Evolutionary conservation across 2,888 invertebrate species (phyloP).

Genomic region (Congeria kusceri): DNA sequence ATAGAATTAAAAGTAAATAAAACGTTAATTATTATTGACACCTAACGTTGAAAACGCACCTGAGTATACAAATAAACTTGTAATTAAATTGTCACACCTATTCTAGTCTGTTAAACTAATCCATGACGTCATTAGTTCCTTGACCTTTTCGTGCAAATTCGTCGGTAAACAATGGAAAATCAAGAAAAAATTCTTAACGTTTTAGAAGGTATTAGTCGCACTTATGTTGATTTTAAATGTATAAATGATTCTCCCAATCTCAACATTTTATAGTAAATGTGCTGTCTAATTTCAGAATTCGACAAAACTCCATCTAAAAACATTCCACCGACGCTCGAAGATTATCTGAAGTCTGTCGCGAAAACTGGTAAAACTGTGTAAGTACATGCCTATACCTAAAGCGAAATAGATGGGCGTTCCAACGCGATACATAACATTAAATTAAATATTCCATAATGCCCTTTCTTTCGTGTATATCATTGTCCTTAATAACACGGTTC

Average conservation of each 20-base stretch:
- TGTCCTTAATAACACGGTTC: no score
- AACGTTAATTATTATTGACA: no score
- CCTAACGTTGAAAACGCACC: no score
- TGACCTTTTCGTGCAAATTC: constrained; percentile 4
- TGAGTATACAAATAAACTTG: no score
- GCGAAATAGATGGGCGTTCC: no score
- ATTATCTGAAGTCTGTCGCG: constrained; percentile 95
- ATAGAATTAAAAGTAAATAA: no score
- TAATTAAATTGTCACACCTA: no score
- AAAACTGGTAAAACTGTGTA: constrained; percentile 95
- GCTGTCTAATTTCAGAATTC: constrained; percentile 77
- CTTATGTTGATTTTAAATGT: not conserved
- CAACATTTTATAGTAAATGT: constrained; percentile 5
- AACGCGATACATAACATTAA: no score
- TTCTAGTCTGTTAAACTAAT: not conserved
- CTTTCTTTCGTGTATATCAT: no score
- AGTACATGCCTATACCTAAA: no score
- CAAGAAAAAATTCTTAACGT: constrained; percentile 81
- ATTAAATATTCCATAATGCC: no score
- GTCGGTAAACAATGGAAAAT: constrained; percentile 78
- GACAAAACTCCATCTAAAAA: constrained; percentile 91
- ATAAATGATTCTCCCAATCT: not conserved
- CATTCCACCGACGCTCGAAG: constrained; percentile 95
- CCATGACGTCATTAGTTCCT: not conserved
- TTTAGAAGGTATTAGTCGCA: constrained; percentile 71